Conservation (phyloP, 2,888 invertebrate genomes). For the Metellina segmentata region DNA sequence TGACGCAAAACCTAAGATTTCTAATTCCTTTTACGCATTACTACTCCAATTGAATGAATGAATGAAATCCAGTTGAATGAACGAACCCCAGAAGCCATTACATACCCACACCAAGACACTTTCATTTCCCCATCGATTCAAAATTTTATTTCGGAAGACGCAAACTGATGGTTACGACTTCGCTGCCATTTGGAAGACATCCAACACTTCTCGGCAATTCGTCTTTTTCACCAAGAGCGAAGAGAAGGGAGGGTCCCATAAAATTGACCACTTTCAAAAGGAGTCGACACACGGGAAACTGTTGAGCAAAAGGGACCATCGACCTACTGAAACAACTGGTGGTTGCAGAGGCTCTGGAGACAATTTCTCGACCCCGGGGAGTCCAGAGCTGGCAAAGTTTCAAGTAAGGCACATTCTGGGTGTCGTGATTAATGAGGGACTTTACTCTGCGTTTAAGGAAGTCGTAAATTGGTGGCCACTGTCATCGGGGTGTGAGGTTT, state of each 20-base stretch:
- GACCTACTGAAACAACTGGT: conserved; percentile 36
- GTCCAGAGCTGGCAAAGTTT: conserved; percentile 2
- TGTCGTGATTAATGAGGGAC: conserved; percentile 43
- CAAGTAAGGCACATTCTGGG: conserved; percentile 13
- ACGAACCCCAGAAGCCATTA: too few species aligned
- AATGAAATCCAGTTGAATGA: too few species aligned
- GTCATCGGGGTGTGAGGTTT: conserved; percentile 2
- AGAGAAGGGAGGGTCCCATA: neutral
- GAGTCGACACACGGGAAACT: neutral
- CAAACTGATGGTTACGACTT: neutral
- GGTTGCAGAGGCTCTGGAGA: neutral
- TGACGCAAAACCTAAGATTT: too few species aligned
- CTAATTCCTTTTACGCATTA: too few species aligned
- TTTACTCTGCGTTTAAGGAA: conserved; percentile 20
- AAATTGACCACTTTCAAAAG: conserved; percentile 17
- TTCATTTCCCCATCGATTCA: neutral
- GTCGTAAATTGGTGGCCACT: conserved; percentile 20
- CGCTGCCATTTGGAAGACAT: conserved; percentile 14
- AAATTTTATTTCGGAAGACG: conserved; percentile 17
- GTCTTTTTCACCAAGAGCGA: neutral
- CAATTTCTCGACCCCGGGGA: conserved; percentile 8
- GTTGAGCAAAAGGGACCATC: conserved; percentile 21
- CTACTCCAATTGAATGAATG: too few species aligned
- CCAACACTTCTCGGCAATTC: conserved; percentile 9
- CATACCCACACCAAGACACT: too few species aligned